Percentiles rank a stretch among this genome's conserved stretches.
Conservation (phyloP, 2,113 vertebrate genomes). For the Sturnira hondurensis region DNA sequence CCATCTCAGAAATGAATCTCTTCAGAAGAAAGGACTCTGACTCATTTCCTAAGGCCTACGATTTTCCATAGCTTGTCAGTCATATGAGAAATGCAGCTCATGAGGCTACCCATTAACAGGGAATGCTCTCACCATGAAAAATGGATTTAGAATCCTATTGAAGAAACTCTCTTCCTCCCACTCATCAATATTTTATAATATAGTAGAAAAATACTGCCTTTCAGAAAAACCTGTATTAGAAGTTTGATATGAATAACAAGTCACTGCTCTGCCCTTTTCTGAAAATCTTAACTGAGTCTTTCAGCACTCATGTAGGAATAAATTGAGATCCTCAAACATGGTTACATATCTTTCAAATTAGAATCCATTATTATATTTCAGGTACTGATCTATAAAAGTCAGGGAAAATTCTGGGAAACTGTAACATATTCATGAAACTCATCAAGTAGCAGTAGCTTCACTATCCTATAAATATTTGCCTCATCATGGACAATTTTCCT, state of each 20-base stretch:
- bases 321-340: not conserved
- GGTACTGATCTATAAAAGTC: not conserved
- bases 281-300: not conserved
- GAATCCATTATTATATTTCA: not conserved
- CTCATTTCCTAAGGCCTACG: not conserved
- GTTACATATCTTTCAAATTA: not conserved
- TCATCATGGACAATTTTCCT: not conserved
- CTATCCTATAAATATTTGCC: not conserved
- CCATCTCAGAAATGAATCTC: conserved; percentile 13
- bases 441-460: not conserved
- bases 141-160: not conserved
- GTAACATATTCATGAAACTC: not conserved
- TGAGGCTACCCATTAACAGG: not conserved
- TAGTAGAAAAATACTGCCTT: not conserved
- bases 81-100: not conserved
- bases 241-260: not conserved
- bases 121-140: not conserved
- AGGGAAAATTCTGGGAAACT: not conserved
- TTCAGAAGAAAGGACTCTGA: not conserved
- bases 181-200: not conserved
- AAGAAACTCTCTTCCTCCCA: not conserved
- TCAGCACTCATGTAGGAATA: not conserved
- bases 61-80: not conserved
- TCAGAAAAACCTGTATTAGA: not conserved
- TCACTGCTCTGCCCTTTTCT: not conserved